These are phyloP conservation scores for Rhaphigaster nebulosa DNA, from an alignment of 2,888 invertebrate genomes.

Conservation along the genomic window DNA sequence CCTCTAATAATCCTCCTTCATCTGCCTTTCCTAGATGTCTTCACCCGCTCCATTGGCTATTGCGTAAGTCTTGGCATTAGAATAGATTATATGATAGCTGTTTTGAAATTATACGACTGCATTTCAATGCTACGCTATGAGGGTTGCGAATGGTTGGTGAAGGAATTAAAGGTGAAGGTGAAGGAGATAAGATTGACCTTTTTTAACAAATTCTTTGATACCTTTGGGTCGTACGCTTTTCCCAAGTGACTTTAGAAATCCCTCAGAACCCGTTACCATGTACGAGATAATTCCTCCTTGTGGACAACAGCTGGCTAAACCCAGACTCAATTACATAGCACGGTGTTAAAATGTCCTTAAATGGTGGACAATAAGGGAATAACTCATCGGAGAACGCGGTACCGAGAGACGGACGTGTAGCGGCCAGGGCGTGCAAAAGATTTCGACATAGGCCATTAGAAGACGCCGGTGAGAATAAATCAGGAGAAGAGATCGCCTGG, in stretches of 20 bases:
- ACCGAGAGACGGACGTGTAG: background rate
- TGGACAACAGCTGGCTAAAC: background rate
- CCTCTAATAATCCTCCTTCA: constrained; percentile 31
- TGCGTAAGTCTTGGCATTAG: constrained; percentile 4
- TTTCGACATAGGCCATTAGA: constrained; percentile 42
- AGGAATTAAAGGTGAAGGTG: background rate
- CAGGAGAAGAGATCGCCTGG: background rate
- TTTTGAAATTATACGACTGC: background rate
- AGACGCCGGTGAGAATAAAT: constrained; percentile 29
- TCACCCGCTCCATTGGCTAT: background rate
- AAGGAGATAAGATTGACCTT: background rate
- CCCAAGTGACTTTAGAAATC: background rate
- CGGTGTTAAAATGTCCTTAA: background rate
- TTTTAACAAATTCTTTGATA: background rate
- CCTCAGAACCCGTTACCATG: background rate
- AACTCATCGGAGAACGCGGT: background rate
- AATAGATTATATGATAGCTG: constrained; percentile 12
- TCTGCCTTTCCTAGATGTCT: background rate
- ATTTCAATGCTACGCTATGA: constrained; percentile 3
- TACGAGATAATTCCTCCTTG: background rate
- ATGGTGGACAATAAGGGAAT: background rate
- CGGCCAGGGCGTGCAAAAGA: constrained; percentile 14
- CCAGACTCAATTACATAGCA: background rate
- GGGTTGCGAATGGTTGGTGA: background rate
- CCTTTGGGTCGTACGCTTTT: background rate